Base-by-base conservation (phyloP, 1,140 invertebrate genomes). In the Hormaphis cornu region DNA sequence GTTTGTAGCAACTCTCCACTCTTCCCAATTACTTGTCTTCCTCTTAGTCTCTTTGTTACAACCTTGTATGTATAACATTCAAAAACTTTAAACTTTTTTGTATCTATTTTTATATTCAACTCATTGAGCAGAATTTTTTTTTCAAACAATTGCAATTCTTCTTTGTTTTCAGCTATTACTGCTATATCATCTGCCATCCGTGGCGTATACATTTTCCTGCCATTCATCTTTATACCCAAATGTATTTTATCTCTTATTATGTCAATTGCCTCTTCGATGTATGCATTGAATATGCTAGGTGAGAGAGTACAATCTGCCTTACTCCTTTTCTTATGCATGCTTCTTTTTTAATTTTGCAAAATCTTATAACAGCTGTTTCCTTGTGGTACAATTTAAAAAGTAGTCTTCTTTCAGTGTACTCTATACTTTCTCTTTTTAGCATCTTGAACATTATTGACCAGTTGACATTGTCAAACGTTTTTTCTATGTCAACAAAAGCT, bases 401-500 rank as follows among this genome's bases (percentile, higher is more conserved):
- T 40, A 58, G 44, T 3, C n/a, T 46, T 4, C 20, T 46, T 46
- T 18, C 44, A 46, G 8, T 46, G 44, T 46, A 46, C 18, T 46
- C 44, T 46, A 46, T 46, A 46, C 44, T n/a, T 6, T 2, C 20
- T 46, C 8, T 46, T 46, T 46, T 46, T 18, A 46, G 44, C n/a
- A 46, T 12, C 8, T 46, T 46, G 44, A 12, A 18, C 44, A 46
- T 46, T 46, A 46, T 18, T 46, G 44, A 8, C 44, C 44, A 46
- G n/a, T 46, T 46, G 44, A 46, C 44, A 66, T 66, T 66, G 44
- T 66, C 59, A 24, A 66, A 66, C 16, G 37, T n/a, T 66, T 66
- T 66, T 48, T 46, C 8, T 46, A 46, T 46, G 8, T 46, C 44
- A 12, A 46, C 44, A 46, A 46, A 46, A 52, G 22, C 22, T 52